Conservation (phyloP, 2,888 invertebrate genomes). For the Hemaris fuciformis region DNA sequence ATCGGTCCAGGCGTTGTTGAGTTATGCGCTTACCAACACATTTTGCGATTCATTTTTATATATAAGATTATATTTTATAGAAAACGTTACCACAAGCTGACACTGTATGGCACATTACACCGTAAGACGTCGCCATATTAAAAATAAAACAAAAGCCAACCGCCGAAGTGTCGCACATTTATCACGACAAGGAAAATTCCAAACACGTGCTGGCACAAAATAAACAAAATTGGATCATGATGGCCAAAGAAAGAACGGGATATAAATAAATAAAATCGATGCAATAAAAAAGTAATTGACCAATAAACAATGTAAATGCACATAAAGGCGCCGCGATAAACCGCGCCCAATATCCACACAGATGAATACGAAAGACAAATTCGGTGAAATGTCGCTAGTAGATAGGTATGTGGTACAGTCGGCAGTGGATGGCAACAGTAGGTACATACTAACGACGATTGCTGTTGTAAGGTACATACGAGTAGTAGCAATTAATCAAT, state of each 20-base stretch:
- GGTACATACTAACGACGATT: too few species aligned
- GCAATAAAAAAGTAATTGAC: slow-evolving; percentile 2
- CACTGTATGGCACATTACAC: not conserved
- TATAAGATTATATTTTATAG: not conserved
- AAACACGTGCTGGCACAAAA: not conserved
- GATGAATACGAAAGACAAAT: slow-evolving; percentile 20
- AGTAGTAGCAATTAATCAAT: too few species aligned
- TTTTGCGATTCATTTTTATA: too few species aligned
- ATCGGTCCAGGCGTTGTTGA: too few species aligned
- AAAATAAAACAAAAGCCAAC: not conserved
- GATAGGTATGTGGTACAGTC: not conserved
- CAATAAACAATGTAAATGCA: slow-evolving; percentile 14
- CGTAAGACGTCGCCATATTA: not conserved
- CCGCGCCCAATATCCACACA: slow-evolving; percentile 25
- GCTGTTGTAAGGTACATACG: too few species aligned
- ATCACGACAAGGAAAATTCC: not conserved
- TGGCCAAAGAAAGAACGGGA: not conserved
- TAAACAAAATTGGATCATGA: not conserved
- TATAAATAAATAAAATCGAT: slow-evolving; percentile 13
- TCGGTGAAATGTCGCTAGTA: slow-evolving; percentile 9
- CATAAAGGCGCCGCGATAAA: slow-evolving; percentile 23
- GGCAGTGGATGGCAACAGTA: too few species aligned
- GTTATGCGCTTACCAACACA: too few species aligned
- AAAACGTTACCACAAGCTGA: not conserved
- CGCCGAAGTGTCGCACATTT: not conserved